Evolutionary conservation across 2,797 vertebrate genomes (phyloP), one percentile per base, ranked within the genome.

Genomic region (Emydoidea blandingii): DNA sequence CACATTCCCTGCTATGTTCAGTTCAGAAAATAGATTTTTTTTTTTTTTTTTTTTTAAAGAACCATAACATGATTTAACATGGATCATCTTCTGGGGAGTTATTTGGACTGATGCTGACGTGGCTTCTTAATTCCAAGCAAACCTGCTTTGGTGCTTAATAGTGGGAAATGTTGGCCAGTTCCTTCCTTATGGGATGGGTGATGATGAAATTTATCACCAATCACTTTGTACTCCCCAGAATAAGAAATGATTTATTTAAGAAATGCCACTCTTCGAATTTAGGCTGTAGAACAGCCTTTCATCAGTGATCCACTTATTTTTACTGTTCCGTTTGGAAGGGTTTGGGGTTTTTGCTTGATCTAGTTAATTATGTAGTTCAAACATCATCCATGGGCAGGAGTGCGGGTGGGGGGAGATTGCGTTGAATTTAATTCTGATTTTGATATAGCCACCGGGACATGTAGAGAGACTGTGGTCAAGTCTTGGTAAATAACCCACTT

Each of bases 161-260:
- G 6, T 3, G n/a, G 68, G 87, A 91, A 83, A 72, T n/a, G 0
- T n/a, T 86, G 92, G 87, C 80, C 92, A 76, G 54, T 37, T 15
- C 37, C 9, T 89, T 88, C 56, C 65, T 78, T 85, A 4, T 8
- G 90, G 59, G 87, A 29, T 0, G 0, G 44, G 56, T 27, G 25
- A 16, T 81, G 56, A 29, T 85, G 74, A 85, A 79, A 84, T 95
- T 94, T 93, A 89, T 95, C 94, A 68, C 76, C 85, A 78, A 1
- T 90, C 59, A 27, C 87, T 95, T 89, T 87, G 81, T 91, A 83
- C 94, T 92, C 92, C n/a, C 83, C 76, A 72, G 91, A 94, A 88
- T 85, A 68, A 89, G 74, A 83, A 89, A 89, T 84, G 15, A 93
- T 79, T 89, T 94, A 81, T 92, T 95, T 83, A 87, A 96, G 88